Base-by-base conservation (phyloP, 2,797 vertebrate genomes). In the Cephalopachus bancanus region DNA sequence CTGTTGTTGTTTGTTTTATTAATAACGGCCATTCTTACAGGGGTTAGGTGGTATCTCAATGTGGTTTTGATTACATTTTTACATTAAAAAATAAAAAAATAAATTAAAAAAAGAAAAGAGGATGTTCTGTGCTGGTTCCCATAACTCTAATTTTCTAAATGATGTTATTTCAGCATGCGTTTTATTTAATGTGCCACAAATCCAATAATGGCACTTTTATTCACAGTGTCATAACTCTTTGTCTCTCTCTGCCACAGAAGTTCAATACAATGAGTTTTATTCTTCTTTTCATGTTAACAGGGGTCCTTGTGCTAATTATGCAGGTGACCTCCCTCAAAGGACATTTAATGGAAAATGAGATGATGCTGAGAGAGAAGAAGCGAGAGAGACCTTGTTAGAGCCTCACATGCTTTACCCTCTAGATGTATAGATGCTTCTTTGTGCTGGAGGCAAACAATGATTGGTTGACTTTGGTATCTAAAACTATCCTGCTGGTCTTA, bases 81-180 rank as follows among this genome's bases (percentile, higher is more conserved):
- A 44, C 44, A 44, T 44, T 44, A 44, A 44, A 44, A 44, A 44
- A 44, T 44, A 44, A 44, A 44, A 44, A 44, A 44, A 44, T 37
- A 37, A 37, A 37, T 37, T 37, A 44, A 44, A 7, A 44, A 44
- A 44, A 44, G 44, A 3, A 44, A 44, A 44, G 44, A 44, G 44
- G 44, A 3, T 24, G 53, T 33, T 83, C 24, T 49, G 11, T 91
- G 53, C 49, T 57, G 19, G 12, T 85, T 1, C 17, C 16, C 49
- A 30, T 1, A 14, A 37, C 75, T 85, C 37, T 60, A 33, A 55
- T 86, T 94, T 91, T 89, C 93, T 89, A 74, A 96, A 81, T 57
- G 64, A 51, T 57, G 19, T 84, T 64, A 62, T 44, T 92, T 93
- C 80, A 51, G 86, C 11, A 78, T 9, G 11, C 55, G 24, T 92